These are phyloP conservation scores for Syngnathus scovelli DNA, from an alignment of 2,113 vertebrate species.

Conservation along the genomic window DNA sequence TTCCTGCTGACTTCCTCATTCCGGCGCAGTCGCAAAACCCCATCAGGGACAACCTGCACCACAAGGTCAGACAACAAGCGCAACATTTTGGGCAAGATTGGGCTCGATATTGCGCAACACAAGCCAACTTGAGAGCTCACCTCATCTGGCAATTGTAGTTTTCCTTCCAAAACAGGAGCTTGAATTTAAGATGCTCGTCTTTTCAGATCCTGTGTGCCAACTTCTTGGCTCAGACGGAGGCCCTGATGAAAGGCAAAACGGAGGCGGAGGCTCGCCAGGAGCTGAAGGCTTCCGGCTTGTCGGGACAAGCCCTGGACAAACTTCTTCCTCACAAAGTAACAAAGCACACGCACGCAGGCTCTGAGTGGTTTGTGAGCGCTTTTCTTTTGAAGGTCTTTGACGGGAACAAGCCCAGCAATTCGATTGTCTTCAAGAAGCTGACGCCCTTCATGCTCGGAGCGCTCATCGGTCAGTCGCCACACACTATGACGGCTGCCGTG, in stretches of 20 bases:
- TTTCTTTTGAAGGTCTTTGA: slow-evolving; percentile 82
- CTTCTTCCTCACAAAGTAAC: slow-evolving; percentile 91
- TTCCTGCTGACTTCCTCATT: slow-evolving; percentile 94
- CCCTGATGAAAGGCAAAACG: slow-evolving; percentile 92
- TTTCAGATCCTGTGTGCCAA: slow-evolving; percentile 89
- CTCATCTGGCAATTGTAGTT: too few relatives aligned
- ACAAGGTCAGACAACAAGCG: slow-evolving; percentile 72
- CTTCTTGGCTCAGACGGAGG: slow-evolving; percentile 94
- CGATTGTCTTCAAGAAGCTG: slow-evolving; percentile 88
- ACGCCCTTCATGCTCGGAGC: slow-evolving; percentile 85
- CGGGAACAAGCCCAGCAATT: slow-evolving; percentile 96
- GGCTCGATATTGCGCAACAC: too few relatives aligned
- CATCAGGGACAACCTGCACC: slow-evolving; percentile 86
- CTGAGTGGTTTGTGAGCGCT: neutral
- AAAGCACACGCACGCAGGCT: neutral
- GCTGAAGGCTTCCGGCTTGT: slow-evolving; percentile 76
- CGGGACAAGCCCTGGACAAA: slow-evolving; percentile 76
- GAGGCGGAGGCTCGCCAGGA: slow-evolving; percentile 82
- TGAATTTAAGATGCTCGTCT: neutral
- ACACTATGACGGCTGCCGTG: too few relatives aligned
- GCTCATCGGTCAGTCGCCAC: slow-evolving; percentile 78
- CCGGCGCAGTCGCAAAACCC: slow-evolving; percentile 91
- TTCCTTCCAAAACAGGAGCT: too few relatives aligned
- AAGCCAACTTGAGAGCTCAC: too few relatives aligned
- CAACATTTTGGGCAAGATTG: neutral